These are phyloP conservation scores for Lamprotornis superbus DNA, from an alignment of 2,113 vertebrate genomes.

Conservation along the genomic window DNA sequence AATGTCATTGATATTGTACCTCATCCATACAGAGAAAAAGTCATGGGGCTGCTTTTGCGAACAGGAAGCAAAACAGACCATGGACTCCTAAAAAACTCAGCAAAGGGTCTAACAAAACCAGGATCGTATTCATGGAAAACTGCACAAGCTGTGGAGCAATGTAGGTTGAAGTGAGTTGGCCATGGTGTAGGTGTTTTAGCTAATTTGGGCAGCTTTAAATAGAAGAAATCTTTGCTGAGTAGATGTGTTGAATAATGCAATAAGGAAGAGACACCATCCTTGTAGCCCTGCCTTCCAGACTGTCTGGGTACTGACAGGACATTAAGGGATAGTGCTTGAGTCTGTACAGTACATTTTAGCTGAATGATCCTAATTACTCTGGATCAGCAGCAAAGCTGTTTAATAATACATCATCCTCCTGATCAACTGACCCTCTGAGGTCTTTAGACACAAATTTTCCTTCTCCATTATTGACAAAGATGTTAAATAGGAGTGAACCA, in stretches of 20 bases:
- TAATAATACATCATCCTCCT: neutral
- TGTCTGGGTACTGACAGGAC: neutral
- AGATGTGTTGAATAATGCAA: neutral
- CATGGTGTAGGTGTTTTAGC: neutral
- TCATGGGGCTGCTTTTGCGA: neutral
- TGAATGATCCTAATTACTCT: neutral
- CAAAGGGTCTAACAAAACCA: neutral
- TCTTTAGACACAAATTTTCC: neutral
- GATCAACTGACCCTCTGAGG: neutral
- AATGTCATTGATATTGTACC: neutral
- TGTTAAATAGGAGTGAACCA: neutral
- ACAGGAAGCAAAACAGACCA: neutral
- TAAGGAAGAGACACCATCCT: neutral
- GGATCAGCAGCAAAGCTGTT: neutral
- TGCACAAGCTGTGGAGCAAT: neutral
- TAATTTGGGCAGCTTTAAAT: neutral
- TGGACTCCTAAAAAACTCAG: neutral
- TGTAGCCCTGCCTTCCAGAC: neutral
- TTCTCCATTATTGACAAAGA: neutral
- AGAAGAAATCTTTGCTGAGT: neutral
- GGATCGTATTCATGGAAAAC: neutral
- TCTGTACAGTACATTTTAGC: neutral
- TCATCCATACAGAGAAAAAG: neutral
- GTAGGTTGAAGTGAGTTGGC: neutral
- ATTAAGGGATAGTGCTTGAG: neutral